A percentile compares a stretch with the other conserved stretches of the same genome.
Evolutionary conservation across 2,888 invertebrate species (phyloP).

Genomic region (Lasioglossum pauxillum): DNA sequence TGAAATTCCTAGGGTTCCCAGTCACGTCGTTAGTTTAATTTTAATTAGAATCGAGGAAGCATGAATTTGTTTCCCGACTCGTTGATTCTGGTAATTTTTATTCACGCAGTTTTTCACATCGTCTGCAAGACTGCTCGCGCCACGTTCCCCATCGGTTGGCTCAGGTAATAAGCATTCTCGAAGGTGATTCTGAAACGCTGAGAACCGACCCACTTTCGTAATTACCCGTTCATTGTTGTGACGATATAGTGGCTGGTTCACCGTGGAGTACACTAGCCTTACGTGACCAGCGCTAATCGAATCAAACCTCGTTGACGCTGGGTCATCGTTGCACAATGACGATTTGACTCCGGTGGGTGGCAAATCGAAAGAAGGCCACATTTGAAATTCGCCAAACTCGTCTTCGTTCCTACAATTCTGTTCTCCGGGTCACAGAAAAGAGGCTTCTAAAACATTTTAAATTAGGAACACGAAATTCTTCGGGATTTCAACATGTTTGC

Average conservation of each 20-base stretch:
- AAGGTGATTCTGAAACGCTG: conserved; percentile 52
- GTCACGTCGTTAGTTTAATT: not conserved
- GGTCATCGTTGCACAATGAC: conserved; percentile 44
- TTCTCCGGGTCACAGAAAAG: not conserved
- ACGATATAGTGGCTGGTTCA: conserved; percentile 37
- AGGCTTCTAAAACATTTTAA: not conserved
- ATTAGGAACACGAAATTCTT: not conserved
- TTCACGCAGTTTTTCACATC: not conserved
- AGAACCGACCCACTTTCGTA: conserved; percentile 66
- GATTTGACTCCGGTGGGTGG: conserved; percentile 36
- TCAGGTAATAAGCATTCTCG: conserved; percentile 53
- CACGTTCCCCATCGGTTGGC: conserved; percentile 14
- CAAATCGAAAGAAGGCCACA: not conserved
- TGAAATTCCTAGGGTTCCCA: not conserved
- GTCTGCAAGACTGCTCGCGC: conserved; percentile 2
- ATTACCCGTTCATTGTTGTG: conserved; percentile 67
- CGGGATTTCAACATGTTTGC: not conserved
- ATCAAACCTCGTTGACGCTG: conserved; percentile 58
- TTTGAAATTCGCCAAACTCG: not conserved
- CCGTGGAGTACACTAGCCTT: conserved; percentile 38
- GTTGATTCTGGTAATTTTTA: not conserved
- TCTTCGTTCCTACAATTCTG: not conserved
- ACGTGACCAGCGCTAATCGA: conserved; percentile 57
- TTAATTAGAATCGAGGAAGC: not conserved
- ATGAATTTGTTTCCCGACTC: not conserved